These are phyloP conservation scores for Ctenicera cuprea DNA, from an alignment of 2,888 invertebrate species.

Conservation along the genomic window DNA sequence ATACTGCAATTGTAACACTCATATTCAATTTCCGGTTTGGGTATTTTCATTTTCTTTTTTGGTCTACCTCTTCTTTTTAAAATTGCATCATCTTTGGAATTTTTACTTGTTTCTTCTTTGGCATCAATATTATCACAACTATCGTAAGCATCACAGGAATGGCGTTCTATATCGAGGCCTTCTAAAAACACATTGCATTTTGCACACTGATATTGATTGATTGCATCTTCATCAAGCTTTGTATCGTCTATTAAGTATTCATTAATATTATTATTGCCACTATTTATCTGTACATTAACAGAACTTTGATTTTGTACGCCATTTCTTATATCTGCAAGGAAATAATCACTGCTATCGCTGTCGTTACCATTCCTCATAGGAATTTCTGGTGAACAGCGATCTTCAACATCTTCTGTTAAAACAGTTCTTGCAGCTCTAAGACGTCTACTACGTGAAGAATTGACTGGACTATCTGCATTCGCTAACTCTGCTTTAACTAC, in stretches of 20 bases:
- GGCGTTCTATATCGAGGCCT: background rate
- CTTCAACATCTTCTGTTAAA: background rate
- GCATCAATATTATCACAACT: background rate
- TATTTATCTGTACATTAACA: background rate
- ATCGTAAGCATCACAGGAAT: constrained; percentile 11
- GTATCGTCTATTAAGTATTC: background rate
- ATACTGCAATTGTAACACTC: constrained; percentile 61
- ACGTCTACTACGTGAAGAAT: background rate
- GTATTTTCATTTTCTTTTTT: constrained; percentile 29
- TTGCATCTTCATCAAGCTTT: background rate
- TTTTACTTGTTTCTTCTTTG: constrained; percentile 14
- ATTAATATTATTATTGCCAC: background rate
- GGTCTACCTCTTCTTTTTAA: constrained; percentile 28
- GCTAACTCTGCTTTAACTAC: constrained; percentile 20
- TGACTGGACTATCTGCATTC: background rate
- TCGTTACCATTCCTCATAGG: background rate
- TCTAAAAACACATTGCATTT: constrained; percentile 14
- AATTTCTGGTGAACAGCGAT: background rate
- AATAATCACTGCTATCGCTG: constrained; percentile 30
- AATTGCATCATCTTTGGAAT: constrained; percentile 8
- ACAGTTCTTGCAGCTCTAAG: background rate
- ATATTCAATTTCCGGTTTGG: constrained; percentile 37
- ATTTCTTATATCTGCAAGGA: constrained; percentile 18
- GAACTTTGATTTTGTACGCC: background rate
- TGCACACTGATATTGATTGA: background rate